These are phyloP conservation scores for Salvelinus namaycush DNA, from an alignment of 2,113 vertebrate species.

Conservation along the genomic window DNA sequence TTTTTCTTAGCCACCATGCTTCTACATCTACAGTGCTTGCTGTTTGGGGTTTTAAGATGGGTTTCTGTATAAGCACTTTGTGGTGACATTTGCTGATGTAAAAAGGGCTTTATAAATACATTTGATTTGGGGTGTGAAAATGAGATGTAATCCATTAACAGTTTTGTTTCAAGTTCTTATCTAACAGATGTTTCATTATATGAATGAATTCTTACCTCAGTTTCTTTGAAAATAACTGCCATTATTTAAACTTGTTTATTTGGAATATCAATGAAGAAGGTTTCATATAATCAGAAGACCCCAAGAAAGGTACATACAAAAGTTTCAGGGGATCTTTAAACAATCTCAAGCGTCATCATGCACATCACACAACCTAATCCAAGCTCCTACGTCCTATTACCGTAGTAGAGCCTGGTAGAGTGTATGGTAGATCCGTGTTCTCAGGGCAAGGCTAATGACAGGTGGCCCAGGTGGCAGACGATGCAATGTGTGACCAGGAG, in stretches of 20 bases:
- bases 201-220: not conserved
- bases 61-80: too few species aligned
- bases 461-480: conserved; percentile 49
- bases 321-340: too few species aligned
- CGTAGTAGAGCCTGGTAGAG: not conserved
- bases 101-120: conserved; percentile 61
- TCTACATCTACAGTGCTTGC: too few species aligned
- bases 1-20: too few species aligned
- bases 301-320: not conserved
- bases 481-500: conserved; percentile 51
- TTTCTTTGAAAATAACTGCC: not conserved
- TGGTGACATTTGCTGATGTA: conserved; percentile 39
- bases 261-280: not conserved
- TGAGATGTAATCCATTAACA: not conserved
- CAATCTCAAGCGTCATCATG: too few species aligned
- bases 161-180: not conserved
- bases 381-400: not conserved
- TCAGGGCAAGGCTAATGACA: conserved; percentile 60
- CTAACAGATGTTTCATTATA: too few species aligned
- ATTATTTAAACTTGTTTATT: not conserved
- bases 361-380: not conserved
- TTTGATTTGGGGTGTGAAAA: not conserved
- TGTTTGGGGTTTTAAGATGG: too few species aligned
- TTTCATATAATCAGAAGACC: conserved; percentile 9
- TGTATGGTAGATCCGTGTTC: conserved; percentile 65